Percentiles rank a stretch among this genome's conserved stretches.
These are phyloP conservation scores for Harpalus rubripes DNA, from an alignment of 2,888 invertebrate species.

Conservation along the genomic window DNA sequence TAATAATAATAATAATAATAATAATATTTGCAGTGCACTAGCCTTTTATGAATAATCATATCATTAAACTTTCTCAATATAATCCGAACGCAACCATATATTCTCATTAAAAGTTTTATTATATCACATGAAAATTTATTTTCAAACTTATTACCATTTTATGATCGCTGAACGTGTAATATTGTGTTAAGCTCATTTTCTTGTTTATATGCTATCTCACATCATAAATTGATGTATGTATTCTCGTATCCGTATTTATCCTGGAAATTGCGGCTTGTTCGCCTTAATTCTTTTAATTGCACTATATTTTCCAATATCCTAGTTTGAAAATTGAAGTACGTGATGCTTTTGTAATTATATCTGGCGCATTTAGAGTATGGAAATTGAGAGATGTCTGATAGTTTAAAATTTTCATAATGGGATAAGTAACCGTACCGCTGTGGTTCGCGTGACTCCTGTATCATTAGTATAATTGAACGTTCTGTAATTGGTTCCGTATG, in stretches of 20 bases:
- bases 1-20: too few species aligned
- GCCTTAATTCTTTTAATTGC: constrained; percentile 23
- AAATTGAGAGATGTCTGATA: constrained; percentile 28
- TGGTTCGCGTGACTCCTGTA: constrained; percentile 7
- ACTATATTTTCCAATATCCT: neutral
- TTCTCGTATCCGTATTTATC: neutral
- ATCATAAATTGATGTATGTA: too few species aligned
- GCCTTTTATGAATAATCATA: too few species aligned
- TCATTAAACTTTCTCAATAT: too few species aligned
- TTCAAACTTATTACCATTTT: too few species aligned
- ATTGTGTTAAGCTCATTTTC: too few species aligned
- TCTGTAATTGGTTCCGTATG: constrained; percentile 39
- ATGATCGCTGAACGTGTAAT: too few species aligned
- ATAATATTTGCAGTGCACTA: too few species aligned
- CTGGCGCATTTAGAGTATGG: constrained; percentile 14
- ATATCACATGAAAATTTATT: too few species aligned
- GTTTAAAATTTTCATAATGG: constrained; percentile 47
- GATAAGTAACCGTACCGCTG: neutral
- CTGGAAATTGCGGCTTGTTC: neutral
- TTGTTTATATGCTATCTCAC: too few species aligned
- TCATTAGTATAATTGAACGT: constrained; percentile 51
- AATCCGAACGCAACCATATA: too few species aligned
- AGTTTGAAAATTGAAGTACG: neutral
- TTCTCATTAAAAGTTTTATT: too few species aligned
- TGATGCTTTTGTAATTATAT: constrained; percentile 21